Evolutionary conservation across 2,113 vertebrate species (phyloP).

Genomic region (Pelvicachromis taeniatus): DNA sequence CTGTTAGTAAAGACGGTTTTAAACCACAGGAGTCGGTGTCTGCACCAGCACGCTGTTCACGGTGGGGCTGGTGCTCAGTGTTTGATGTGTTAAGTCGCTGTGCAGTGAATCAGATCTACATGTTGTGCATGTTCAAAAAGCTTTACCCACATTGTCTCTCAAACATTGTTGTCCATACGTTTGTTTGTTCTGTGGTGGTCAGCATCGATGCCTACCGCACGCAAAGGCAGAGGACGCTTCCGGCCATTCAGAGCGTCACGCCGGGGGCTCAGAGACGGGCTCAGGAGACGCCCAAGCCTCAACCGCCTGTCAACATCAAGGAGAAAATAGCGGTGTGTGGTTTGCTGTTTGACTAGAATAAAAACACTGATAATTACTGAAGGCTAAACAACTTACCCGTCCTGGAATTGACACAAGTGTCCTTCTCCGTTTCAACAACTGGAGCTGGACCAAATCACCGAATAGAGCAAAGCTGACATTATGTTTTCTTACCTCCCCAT

Average conservation of each 20-base stretch:
- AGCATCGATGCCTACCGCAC: slow-evolving; percentile 74
- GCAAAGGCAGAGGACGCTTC: slow-evolving; percentile 51
- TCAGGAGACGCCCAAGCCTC: slow-evolving; percentile 16
- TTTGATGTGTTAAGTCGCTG: rapidly evolving
- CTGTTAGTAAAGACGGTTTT: not conserved
- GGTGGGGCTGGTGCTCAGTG: rapidly evolving
- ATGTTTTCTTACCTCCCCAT: not conserved
- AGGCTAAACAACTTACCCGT: not conserved
- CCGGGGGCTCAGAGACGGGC: slow-evolving; percentile 24
- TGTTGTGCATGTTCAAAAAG: not conserved
- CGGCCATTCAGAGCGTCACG: slow-evolving; percentile 33
- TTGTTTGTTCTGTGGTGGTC: not conserved
- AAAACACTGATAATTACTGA: not conserved
- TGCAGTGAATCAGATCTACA: not conserved
- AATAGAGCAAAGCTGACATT: not conserved
- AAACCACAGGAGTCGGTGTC: not conserved
- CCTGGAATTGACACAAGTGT: not conserved
- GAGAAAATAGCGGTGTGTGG: slow-evolving; percentile 65
- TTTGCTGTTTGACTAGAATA: not conserved
- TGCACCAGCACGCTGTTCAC: rapidly evolving
- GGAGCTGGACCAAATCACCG: not conserved
- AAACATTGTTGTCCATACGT: not conserved
- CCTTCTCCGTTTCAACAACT: not conserved
- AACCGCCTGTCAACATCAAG: slow-evolving; percentile 46
- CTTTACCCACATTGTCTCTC: not conserved